Evolutionary conservation across 2,113 vertebrate genomes (phyloP).

Genomic region (Ochotona princeps): DNA sequence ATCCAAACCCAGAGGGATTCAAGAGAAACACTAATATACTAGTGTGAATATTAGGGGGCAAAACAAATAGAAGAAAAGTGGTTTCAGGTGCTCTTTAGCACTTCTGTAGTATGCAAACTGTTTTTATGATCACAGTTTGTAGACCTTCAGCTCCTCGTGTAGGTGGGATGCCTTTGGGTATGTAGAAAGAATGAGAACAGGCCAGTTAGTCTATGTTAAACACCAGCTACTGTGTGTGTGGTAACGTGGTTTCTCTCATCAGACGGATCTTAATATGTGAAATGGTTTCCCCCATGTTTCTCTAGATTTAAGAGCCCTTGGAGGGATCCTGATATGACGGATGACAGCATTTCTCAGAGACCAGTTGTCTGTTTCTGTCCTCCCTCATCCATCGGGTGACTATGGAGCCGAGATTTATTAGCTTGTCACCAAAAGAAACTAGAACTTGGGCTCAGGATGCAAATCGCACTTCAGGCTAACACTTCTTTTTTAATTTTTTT

Average conservation of each 20-base stretch:
- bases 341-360: slow-evolving; percentile 27
- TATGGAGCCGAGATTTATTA: slow-evolving; percentile 48
- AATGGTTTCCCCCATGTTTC: slow-evolving; percentile 25
- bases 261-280: slow-evolving; percentile 42
- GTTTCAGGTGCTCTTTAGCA: slow-evolving; percentile 81
- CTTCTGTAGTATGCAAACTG: slow-evolving; percentile 66
- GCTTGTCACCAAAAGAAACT: slow-evolving; percentile 27
- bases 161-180: slow-evolving; percentile 43
- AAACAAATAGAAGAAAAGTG: slow-evolving; percentile 79
- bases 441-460: slow-evolving; percentile 30
- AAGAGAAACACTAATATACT: slow-evolving; percentile 76
- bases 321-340: slow-evolving; percentile 24
- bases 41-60: slow-evolving; percentile 70
- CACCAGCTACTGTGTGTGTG: slow-evolving; percentile 48
- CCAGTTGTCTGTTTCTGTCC: slow-evolving; percentile 37
- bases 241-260: slow-evolving; percentile 65
- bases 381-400: background rate
- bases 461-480: background rate
- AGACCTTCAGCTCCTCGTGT: slow-evolving; percentile 45
- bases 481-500: no score
- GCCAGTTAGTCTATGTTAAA: slow-evolving; percentile 55
- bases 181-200: slow-evolving; percentile 59
- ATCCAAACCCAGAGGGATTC: slow-evolving; percentile 77
- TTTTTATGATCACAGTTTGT: slow-evolving; percentile 65
- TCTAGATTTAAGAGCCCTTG: slow-evolving; percentile 25